These are phyloP conservation scores for Dysmachus trigonus DNA, from an alignment of 2,888 invertebrate genomes.

Conservation along the genomic window DNA sequence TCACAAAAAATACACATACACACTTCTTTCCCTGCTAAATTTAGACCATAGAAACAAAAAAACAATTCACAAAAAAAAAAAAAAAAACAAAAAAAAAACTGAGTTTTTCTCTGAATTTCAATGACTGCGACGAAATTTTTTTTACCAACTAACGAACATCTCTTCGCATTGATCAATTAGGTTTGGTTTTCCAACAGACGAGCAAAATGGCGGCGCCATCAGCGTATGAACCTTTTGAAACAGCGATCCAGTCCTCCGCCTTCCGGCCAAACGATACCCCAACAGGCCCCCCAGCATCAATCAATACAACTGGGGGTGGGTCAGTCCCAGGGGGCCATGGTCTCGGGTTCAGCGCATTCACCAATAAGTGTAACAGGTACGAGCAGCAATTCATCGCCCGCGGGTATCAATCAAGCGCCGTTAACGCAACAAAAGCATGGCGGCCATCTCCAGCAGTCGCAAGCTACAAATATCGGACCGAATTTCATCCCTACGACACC, in stretches of 20 bases:
- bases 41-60: background rate
- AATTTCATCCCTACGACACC: constrained; percentile 45
- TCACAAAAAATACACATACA: too few species aligned
- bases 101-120: constrained; percentile 25
- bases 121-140: constrained; percentile 45
- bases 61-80: background rate
- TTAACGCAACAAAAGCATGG: constrained; percentile 45
- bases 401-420: constrained; percentile 20
- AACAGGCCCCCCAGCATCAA: constrained; percentile 56
- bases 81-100: background rate
- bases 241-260: constrained; percentile 76
- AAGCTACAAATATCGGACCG: constrained; percentile 51
- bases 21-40: constrained; percentile 5
- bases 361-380: constrained; percentile 44
- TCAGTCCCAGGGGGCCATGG: constrained; percentile 38
- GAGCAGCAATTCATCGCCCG: constrained; percentile 44
- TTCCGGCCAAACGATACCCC: constrained; percentile 62
- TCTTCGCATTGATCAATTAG: constrained; percentile 80
- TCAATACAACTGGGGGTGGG: background rate
- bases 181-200: constrained; percentile 99
- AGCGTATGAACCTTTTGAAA: constrained; percentile 92
- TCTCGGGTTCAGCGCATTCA: constrained; percentile 44
- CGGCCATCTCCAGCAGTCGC: constrained; percentile 58
- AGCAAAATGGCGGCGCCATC: constrained; percentile 97
- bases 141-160: constrained; percentile 67